phyloP scores from a whole-genome alignment of 1,140 invertebrate species.

The Dendroctonus valens region DNA sequence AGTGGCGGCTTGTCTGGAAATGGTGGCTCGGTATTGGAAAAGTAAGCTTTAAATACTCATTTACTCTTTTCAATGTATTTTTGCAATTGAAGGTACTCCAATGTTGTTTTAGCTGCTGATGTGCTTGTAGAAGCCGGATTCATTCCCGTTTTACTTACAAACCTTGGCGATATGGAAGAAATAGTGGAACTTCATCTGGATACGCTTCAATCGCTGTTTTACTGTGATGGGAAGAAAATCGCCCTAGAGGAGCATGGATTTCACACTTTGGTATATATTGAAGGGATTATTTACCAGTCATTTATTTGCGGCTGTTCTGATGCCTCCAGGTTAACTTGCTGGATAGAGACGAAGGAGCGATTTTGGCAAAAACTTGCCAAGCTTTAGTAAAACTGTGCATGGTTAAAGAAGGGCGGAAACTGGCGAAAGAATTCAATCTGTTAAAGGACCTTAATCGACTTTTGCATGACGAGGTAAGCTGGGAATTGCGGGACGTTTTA shows the following conservation, averaged over 20 bases:
- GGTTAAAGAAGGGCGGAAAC: slow-evolving; percentile 37
- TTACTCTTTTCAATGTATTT: no score
- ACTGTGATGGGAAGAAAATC: slow-evolving; percentile 40
- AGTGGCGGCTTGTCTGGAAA: slow-evolving; percentile 36
- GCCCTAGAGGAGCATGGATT: slow-evolving; percentile 39
- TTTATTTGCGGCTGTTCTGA: slow-evolving; percentile 9
- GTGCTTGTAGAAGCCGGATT: slow-evolving; percentile 40
- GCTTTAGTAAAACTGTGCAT: slow-evolving; percentile 36
- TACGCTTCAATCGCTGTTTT: slow-evolving; percentile 40
- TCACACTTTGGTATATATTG: slow-evolving; percentile 32
- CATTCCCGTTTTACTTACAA: slow-evolving; percentile 37
- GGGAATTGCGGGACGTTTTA: neutral
- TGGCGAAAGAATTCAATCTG: slow-evolving; percentile 37
- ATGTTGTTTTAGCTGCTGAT: slow-evolving; percentile 41
- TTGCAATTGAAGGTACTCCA: no score
- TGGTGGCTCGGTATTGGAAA: slow-evolving; percentile 38
- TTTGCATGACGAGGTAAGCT: slow-evolving; percentile 39
- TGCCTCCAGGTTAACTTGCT: slow-evolving; percentile 34
- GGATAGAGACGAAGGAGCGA: slow-evolving; percentile 25
- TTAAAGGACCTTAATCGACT: slow-evolving; percentile 37
- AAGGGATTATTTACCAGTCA: neutral
- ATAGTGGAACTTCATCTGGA: slow-evolving; percentile 38
- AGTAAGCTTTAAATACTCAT: slow-evolving; percentile 7
- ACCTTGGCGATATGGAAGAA: slow-evolving; percentile 31
- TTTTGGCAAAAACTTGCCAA: slow-evolving; percentile 32